phyloP scores from a whole-genome alignment of 1,140 invertebrate species.

The Drosophila burlai region DNA sequence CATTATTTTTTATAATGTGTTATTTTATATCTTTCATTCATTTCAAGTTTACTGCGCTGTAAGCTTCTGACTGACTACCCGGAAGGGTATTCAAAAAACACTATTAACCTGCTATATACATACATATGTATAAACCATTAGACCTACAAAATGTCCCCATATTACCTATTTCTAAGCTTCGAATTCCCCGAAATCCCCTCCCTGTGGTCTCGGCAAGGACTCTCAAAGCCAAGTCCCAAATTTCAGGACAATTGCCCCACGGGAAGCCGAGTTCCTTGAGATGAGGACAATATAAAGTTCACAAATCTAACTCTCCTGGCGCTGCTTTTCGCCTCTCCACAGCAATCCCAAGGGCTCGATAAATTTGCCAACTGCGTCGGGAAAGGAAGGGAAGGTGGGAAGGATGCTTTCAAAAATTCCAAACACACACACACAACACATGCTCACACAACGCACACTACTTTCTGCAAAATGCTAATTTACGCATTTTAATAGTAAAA shows the following conservation, averaged over 20 bases:
- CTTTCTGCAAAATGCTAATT: conserved; percentile 59
- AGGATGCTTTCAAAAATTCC: conserved; percentile 11
- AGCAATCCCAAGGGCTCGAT: conserved; percentile 14
- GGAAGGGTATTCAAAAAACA: too few species aligned
- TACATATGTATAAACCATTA: too few species aligned
- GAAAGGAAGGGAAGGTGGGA: neutral
- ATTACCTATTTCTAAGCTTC: neutral
- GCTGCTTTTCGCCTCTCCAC: neutral
- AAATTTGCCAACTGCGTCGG: conserved; percentile 18
- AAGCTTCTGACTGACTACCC: too few species aligned
- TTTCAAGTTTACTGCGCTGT: neutral
- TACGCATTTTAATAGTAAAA: conserved; percentile 63
- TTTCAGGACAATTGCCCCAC: conserved; percentile 25
- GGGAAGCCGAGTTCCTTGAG: conserved; percentile 11
- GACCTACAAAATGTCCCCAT: neutral
- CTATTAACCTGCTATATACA: neutral
- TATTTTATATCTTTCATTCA: neutral
- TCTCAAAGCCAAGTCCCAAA: conserved; percentile 4
- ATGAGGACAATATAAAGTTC: conserved; percentile 37
- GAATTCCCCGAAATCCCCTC: neutral
- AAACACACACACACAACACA: conserved; percentile 8
- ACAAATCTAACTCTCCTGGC: conserved; percentile 8
- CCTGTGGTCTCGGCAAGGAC: neutral
- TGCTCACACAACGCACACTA: neutral
- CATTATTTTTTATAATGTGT: neutral